Percentiles rank a stretch among this genome's conserved stretches.
phyloP scores from a whole-genome alignment of 2,113 vertebrate genomes.

The Heterotis niloticus region DNA sequence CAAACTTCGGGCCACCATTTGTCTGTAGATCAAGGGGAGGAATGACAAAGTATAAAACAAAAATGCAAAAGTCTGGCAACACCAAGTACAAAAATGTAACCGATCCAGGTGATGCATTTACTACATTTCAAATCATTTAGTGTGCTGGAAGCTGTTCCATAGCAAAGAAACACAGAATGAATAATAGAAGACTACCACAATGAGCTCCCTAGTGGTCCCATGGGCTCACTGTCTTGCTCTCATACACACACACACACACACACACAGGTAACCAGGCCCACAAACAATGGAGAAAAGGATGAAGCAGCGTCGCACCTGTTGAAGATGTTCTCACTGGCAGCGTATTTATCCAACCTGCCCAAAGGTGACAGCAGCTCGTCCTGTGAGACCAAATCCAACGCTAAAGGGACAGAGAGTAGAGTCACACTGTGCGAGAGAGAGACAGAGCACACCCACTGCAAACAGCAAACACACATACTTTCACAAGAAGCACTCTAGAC shows the following conservation, averaged over 20 bases:
- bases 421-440: not conserved
- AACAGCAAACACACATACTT: not conserved
- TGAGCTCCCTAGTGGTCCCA: too few species aligned
- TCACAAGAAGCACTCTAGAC: not conserved
- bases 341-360: slow-evolving; percentile 88
- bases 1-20: slow-evolving; percentile 88
- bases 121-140: too few species aligned
- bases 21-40: slow-evolving; percentile 59
- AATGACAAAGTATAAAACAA: slow-evolving; percentile 22
- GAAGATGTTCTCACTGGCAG: slow-evolving; percentile 85
- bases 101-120: too few species aligned
- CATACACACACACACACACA: too few species aligned
- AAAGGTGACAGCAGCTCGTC: slow-evolving; percentile 90
- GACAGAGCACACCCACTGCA: not conserved
- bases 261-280: too few species aligned
- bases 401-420: slow-evolving; percentile 72
- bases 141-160: too few species aligned
- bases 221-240: too few species aligned
- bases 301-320: slow-evolving; percentile 68
- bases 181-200: too few species aligned
- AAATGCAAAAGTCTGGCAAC: not conserved
- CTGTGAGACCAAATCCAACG: slow-evolving; percentile 89
- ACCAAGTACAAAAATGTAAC: not conserved
- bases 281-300: too few species aligned
- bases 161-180: too few species aligned